A percentile compares a stretch with the other conserved stretches of the same genome.
Evolutionary conservation across 2,888 invertebrate genomes (phyloP).

Genomic region (Zootermopsis nevadensis): DNA sequence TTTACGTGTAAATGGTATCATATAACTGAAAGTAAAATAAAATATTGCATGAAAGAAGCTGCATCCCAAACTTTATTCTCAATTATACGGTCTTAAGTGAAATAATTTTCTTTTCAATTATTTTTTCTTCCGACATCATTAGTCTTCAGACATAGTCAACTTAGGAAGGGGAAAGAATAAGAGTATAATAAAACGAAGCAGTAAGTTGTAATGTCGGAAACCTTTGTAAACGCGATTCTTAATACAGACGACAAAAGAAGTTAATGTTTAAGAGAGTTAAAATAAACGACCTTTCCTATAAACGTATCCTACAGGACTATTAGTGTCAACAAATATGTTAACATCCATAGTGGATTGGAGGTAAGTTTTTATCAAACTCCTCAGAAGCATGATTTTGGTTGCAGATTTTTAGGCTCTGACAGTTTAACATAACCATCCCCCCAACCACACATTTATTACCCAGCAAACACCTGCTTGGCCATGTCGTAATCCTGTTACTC

Average conservation of each 20-base stretch:
- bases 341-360: slow-evolving; percentile 6
- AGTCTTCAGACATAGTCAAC: slow-evolving; percentile 27
- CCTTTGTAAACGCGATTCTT: slow-evolving; percentile 27
- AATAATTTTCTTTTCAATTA: slow-evolving; percentile 31
- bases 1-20: background rate
- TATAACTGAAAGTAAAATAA: slow-evolving; percentile 9
- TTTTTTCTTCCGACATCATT: slow-evolving; percentile 26
- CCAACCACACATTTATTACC: no score
- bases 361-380: background rate
- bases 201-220: slow-evolving; percentile 19
- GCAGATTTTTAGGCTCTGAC: background rate
- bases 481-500: no score
- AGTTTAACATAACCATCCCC: background rate
- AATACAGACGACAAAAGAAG: slow-evolving; percentile 41
- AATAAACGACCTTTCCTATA: slow-evolving; percentile 32
- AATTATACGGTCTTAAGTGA: slow-evolving; percentile 31
- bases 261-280: slow-evolving; percentile 30
- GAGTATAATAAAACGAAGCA: background rate
- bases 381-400: background rate
- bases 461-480: no score
- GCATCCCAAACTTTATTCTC: slow-evolving; percentile 20
- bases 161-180: background rate
- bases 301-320: slow-evolving; percentile 9
- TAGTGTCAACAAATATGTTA: slow-evolving; percentile 40
- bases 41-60: background rate